Evolutionary conservation across 2,888 invertebrate genomes (phyloP).

Genomic region (Hetaerina titia): DNA sequence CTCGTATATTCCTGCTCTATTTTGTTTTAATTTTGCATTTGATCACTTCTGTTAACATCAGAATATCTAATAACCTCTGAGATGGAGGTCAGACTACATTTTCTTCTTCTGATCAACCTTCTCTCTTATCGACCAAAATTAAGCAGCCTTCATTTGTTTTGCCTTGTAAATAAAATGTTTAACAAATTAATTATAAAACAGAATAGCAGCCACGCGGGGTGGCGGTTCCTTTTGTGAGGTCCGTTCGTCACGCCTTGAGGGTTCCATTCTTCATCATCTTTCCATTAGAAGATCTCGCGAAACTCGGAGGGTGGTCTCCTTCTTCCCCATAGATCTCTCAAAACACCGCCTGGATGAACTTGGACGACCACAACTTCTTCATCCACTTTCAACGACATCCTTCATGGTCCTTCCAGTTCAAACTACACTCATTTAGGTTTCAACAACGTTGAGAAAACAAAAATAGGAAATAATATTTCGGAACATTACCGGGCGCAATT

Average conservation of each 20-base stretch:
- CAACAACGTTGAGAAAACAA: too few species aligned
- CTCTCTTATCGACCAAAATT: background rate
- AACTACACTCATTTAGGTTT: too few species aligned
- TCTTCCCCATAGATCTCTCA: background rate
- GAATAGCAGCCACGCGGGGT: background rate
- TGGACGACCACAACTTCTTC: background rate
- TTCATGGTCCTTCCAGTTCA: too few species aligned
- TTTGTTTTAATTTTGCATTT: too few species aligned
- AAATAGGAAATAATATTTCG: too few species aligned
- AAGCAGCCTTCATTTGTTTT: background rate
- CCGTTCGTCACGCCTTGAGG: background rate
- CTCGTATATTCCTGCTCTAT: too few species aligned
- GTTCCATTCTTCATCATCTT: background rate
- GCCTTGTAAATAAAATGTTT: background rate
- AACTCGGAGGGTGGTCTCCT: background rate
- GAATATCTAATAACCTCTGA: too few species aligned
- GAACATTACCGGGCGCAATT: too few species aligned
- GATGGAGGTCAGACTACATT: background rate
- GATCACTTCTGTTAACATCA: too few species aligned
- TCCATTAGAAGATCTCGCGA: background rate
- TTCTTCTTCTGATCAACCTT: background rate
- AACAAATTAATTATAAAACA: background rate
- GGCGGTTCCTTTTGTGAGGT: slow-evolving; percentile 5
- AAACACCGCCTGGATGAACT: background rate
- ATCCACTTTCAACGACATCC: too few species aligned